phyloP scores from a whole-genome alignment of 1,140 invertebrate genomes.

The Tetragnatha versicolor region DNA sequence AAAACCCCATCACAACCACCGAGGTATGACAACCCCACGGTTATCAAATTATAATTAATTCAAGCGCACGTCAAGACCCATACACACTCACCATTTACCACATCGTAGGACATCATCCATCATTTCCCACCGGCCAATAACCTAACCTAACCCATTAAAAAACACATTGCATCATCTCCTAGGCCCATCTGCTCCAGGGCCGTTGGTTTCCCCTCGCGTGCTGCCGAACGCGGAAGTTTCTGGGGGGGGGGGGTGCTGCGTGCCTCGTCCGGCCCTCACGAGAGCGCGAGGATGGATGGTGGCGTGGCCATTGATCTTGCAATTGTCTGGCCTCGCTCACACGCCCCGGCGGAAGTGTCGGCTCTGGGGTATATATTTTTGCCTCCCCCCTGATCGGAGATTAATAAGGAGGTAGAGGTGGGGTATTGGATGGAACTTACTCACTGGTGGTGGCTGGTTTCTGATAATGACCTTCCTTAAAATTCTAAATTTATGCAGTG shows the following conservation, averaged over 20 bases:
- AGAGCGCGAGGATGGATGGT: conserved; percentile 5
- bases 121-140: neutral
- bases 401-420: no score
- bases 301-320: conserved; percentile 12
- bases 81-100: no score
- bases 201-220: neutral
- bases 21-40: no score
- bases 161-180: neutral
- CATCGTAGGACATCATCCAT: neutral
- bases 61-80: no score
- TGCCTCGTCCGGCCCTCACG: neutral
- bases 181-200: neutral
- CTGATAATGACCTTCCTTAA: no score
- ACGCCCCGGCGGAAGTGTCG: neutral
- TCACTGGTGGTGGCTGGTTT: no score
- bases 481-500: no score
- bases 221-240: conserved; percentile 11
- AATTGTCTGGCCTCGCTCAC: conserved; percentile 6
- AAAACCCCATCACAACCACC: no score
- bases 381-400: no score
- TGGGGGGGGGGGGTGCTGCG: no score
- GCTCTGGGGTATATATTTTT: neutral
- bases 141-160: neutral
- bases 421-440: no score
- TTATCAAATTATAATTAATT: no score